Conservation (phyloP, 2,797 vertebrate species). For the Pogonophryne albipinna region DNA sequence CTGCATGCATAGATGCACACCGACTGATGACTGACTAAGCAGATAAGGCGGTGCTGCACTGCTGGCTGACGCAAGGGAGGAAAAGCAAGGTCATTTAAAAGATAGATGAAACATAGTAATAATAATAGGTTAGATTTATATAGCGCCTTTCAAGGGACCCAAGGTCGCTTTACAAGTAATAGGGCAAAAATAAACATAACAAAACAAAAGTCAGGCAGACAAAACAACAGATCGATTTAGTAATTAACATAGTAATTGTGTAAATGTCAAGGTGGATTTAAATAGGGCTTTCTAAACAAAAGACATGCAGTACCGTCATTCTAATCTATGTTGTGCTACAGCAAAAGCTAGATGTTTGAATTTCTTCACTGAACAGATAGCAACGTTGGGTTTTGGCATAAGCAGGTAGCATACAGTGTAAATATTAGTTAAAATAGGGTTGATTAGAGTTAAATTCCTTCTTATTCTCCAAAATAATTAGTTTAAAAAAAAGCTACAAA, state of each 20-base stretch:
- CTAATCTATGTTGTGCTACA: neutral
- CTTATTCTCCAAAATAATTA: neutral
- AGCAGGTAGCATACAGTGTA: neutral
- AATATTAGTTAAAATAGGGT: neutral
- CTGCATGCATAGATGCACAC: constrained; percentile 8
- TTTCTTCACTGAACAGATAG: neutral
- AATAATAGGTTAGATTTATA: no score
- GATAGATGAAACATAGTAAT: neutral
- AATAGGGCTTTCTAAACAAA: neutral
- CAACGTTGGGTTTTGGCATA: neutral
- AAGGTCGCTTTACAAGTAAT: no score
- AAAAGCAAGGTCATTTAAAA: constrained; percentile 1
- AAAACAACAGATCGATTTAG: no score
- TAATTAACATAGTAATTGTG: neutral
- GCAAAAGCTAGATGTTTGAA: neutral
- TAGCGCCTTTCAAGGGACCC: no score
- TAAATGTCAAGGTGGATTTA: neutral
- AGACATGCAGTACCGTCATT: neutral
- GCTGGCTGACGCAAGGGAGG: neutral
- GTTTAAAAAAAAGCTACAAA: neutral
- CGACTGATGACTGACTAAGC: constrained; percentile 24
- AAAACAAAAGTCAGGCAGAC: no score
- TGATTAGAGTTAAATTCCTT: neutral
- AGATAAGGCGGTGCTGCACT: constrained; percentile 24
- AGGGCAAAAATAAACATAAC: no score